Conservation (phyloP, 2,113 vertebrate genomes). For the Peromyscus leucopus region DNA sequence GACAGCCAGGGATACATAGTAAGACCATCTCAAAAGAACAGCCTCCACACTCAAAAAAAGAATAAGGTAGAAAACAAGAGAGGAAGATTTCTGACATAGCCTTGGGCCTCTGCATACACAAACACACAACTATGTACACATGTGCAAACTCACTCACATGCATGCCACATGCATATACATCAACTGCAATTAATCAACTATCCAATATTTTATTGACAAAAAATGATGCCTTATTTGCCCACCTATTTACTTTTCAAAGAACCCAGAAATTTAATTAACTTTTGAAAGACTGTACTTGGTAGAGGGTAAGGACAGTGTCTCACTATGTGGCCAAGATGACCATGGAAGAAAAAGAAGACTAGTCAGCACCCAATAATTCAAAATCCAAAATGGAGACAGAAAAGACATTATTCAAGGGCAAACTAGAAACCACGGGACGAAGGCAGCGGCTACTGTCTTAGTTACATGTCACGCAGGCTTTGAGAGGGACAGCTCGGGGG, state of each 20-base stretch:
- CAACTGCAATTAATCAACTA: background rate
- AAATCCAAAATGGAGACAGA: background rate
- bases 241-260: background rate
- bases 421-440: background rate
- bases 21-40: background rate
- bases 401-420: background rate
- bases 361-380: background rate
- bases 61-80: background rate
- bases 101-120: background rate
- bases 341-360: background rate
- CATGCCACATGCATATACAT: background rate
- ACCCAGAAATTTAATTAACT: background rate
- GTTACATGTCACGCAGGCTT: no score
- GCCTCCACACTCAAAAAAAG: background rate
- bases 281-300: background rate
- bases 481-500: background rate
- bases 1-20: background rate
- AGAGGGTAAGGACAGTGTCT: background rate
- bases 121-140: background rate
- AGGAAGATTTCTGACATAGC: background rate
- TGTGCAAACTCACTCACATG: background rate
- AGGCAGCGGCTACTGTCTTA: background rate
- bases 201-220: background rate
- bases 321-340: background rate
- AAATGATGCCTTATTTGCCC: background rate